Evolutionary conservation across 1,140 invertebrate genomes (phyloP), one percentile per base, ranked within the genome.

Genomic region (Drosophila hydei): DNA sequence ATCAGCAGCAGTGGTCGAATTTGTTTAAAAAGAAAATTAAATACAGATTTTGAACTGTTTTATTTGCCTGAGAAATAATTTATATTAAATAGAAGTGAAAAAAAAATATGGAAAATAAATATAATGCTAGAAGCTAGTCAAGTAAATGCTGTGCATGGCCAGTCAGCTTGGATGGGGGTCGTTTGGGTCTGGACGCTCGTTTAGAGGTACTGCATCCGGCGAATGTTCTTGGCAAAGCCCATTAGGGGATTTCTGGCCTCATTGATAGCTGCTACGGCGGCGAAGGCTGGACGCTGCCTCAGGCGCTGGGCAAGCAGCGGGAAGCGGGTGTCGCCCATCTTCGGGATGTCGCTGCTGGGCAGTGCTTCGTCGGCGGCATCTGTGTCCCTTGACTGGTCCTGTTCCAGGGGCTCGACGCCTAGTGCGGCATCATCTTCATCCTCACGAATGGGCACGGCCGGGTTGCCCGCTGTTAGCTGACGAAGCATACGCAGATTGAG

Each of bases 401-500:
- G 2, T 6, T 19, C 45, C 1, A 33, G 30, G 9, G 21, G 21
- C 25, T 54, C 12, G 0, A 40, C 36, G 11, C 3, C 9, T 11
- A 14, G 14, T 9, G 23, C 7, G 2, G 9, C 16, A 6, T 59
- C 43, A 3, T 74, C 69, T 0, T 77, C 77, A 27, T 30, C 51
- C 47, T 87, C 80, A 0, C 77, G 52, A 3, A 76, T 27, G 14
- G 60, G 27, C 14, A 42, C n/a, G 4, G 14, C 14, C 0, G 14
- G 23, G n/a, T n/a, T 5, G 11, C 4, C 38, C 27, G 54, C 43
- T 11, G 14, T 12, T 9, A 85, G 21, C 16, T 87, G 77, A 0
- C 80, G 60, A 50, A 71, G 56, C 77, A 85, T 80, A 27, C 81
- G 77, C 7, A 85, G 42, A 19, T 87, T 85, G 0, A 87, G 40